These are phyloP conservation scores for Fistularia tabacaria DNA, from an alignment of 2,797 vertebrate genomes.

Conservation along the genomic window DNA sequence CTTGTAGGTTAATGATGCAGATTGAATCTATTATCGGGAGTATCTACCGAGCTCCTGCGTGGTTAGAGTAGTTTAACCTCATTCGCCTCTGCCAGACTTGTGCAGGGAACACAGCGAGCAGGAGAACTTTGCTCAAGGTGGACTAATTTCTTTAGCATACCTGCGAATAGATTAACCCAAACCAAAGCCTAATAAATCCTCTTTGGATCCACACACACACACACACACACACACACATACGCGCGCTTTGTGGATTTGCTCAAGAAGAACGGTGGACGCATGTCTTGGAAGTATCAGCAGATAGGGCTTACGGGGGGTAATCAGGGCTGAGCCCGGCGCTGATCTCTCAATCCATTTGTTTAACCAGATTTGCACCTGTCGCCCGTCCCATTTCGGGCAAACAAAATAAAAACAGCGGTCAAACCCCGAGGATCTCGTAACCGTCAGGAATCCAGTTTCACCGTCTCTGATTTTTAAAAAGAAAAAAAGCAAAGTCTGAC, in stretches of 20 bases:
- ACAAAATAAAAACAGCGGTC: background rate
- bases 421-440: too few species aligned
- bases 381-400: constrained; percentile 16
- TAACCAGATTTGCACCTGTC: constrained; percentile 63
- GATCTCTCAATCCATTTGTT: constrained; percentile 67
- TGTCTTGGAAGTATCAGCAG: constrained; percentile 46
- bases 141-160: constrained; percentile 53
- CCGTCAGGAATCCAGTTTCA: too few species aligned
- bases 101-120: constrained; percentile 1
- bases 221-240: background rate
- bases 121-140: constrained; percentile 36
- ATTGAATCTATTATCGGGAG: too few species aligned
- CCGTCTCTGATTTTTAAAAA: too few species aligned
- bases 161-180: constrained; percentile 66
- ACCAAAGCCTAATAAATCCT: constrained; percentile 61
- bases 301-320: constrained; percentile 64
- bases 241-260: constrained; percentile 48
- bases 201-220: constrained; percentile 39
- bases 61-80: background rate
- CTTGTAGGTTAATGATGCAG: too few species aligned
- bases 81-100: constrained; percentile 13
- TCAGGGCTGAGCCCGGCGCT: constrained; percentile 61
- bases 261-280: constrained; percentile 34
- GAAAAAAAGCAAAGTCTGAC: too few species aligned
- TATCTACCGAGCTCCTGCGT: too few species aligned